A percentile compares a stretch with the other conserved stretches of the same genome.
These are phyloP conservation scores for Eupithecia tripunctaria DNA, from an alignment of 2,888 invertebrate genomes.

Conservation along the genomic window DNA sequence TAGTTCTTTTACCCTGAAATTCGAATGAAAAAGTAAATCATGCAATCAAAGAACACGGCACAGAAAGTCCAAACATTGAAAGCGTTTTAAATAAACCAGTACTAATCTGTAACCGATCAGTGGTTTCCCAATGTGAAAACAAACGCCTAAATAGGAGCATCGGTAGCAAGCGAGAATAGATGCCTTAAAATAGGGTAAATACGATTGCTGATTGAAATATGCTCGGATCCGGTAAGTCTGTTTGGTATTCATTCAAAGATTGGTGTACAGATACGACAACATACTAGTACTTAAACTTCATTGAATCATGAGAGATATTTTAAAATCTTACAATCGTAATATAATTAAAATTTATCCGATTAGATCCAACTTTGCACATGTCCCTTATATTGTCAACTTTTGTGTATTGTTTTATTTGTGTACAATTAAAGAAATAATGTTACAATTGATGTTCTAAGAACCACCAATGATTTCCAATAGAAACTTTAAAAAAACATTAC, in stretches of 20 bases:
- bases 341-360: no score
- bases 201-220: conserved; percentile 77
- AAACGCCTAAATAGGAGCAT: conserved; percentile 70
- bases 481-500: background rate
- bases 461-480: background rate
- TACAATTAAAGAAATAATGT: no score
- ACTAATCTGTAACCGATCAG: conserved; percentile 54
- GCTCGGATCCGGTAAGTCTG: conserved; percentile 61
- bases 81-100: conserved; percentile 45
- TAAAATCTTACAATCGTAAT: background rate
- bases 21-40: conserved; percentile 16
- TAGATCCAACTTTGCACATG: no score
- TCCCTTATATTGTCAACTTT: no score
- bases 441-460: no score
- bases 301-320: background rate
- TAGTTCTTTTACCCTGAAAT: conserved; percentile 9
- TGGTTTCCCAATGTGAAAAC: conserved; percentile 69
- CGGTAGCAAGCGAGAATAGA: conserved; percentile 71
- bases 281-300: background rate
- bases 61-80: conserved; percentile 36
- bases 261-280: conserved; percentile 29
- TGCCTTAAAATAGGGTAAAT: conserved; percentile 69
- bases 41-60: conserved; percentile 23
- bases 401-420: no score
- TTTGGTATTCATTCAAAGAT: conserved; percentile 56